Evolutionary conservation across 2,888 invertebrate genomes (phyloP), one percentile per base, ranked within the genome.

Genomic region (Suillia variegata): DNA sequence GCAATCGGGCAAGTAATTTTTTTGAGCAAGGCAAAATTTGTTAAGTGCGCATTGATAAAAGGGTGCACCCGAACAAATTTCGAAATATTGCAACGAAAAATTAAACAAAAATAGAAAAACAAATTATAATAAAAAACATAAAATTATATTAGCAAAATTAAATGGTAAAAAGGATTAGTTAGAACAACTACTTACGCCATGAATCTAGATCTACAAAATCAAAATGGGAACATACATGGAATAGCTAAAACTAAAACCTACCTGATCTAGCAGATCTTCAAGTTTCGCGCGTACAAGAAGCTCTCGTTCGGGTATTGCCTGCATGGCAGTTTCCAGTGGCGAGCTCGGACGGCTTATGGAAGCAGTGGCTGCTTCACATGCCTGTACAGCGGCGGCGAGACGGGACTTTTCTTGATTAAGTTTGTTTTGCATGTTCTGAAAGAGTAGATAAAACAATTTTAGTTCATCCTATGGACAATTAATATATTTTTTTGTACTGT

Each of bases 211-310:
- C n/a, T n/a, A n/a, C n/a, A n/a, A n/a, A n/a, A n/a, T n/a, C n/a
- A 31, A 31, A 31, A 31, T 12, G 31, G 12, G 31, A 31, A 31
- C 5, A 31, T 31, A 12, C 12, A 8, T n/a, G n/a, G n/a, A n/a
- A n/a, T n/a, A n/a, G n/a, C n/a, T n/a, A n/a, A n/a, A n/a, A 38
- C 3, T 8, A 38, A 26, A 54, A 61, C 70, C 67, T 87, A 94
- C 94, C 89, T 95, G 94, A 82, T 96, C 94, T 74, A 96, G 93
- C 73, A 94, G 87, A 84, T 96, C 95, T 82, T 96, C 94, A 0
- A 96, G 85, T 54, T 93, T 85, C 0, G 91, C 91, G 66, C 96
- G 86, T 58, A 94, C 93, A 80, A 90, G 88, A 8, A 94, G 85
- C 81, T 96, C 96, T 60, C 89, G 86, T 59, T 91, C 89, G 10